phyloP scores from a whole-genome alignment of 2,888 invertebrate species.

The Diachrysia chrysitis region DNA sequence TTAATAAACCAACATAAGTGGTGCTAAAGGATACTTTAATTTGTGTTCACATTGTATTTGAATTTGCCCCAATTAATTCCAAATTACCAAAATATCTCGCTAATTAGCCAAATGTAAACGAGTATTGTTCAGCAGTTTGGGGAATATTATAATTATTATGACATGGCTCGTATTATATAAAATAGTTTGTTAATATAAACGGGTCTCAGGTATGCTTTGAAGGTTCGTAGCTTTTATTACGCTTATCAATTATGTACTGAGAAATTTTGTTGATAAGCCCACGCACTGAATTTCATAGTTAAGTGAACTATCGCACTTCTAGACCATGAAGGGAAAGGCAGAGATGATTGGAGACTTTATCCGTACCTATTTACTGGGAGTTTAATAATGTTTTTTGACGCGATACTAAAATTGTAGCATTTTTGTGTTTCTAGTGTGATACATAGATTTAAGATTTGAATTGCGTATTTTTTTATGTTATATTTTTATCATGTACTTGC shows the following conservation, averaged over 20 bases:
- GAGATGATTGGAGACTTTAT: neutral
- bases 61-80: neutral
- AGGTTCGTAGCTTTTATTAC: neutral
- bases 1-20: neutral
- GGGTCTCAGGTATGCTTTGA: conserved; percentile 45
- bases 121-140: neutral
- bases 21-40: neutral
- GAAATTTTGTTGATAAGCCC: conserved; percentile 1
- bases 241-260: neutral
- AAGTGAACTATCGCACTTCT: neutral
- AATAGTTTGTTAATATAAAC: conserved; percentile 46
- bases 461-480: no score
- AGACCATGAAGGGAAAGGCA: neutral
- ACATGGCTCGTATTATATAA: conserved; percentile 8
- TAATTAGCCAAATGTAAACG: neutral
- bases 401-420: no score
- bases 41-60: neutral
- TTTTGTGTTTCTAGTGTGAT: no score
- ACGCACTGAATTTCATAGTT: neutral
- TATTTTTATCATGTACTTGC: no score
- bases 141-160: neutral
- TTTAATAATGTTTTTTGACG: no score
- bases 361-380: no score
- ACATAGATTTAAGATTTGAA: no score
- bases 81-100: neutral